phyloP scores from a whole-genome alignment of 92 coral and sea anemone species.

The Muricea muricata region DNA sequence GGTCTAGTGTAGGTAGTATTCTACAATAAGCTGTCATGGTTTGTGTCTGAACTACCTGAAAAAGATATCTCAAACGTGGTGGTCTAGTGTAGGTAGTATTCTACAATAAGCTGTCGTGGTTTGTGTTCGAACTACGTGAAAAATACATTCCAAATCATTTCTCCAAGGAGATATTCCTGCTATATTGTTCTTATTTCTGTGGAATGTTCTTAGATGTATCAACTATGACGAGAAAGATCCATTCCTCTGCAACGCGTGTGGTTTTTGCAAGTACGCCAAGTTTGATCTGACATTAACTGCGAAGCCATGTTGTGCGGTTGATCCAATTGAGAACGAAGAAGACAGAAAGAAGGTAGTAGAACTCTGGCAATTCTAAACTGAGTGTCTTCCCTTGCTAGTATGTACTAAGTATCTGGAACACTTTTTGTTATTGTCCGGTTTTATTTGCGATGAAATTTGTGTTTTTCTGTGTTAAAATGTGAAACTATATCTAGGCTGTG shows the following conservation, averaged over 20 bases:
- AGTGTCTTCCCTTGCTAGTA: no score
- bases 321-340: conserved; percentile 97
- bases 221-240: conserved; percentile 99
- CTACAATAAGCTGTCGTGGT: no score
- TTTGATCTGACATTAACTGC: conserved; percentile 98
- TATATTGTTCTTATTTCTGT: neutral
- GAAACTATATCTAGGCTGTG: no score
- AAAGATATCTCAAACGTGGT: neutral
- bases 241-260: conserved; percentile 97
- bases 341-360: conserved; percentile 87
- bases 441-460: no score
- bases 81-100: no score
- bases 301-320: conserved; percentile 97
- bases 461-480: no score
- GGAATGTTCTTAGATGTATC: conserved; percentile 71
- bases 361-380: neutral
- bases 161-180: neutral
- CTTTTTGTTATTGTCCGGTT: no score
- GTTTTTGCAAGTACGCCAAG: conserved; percentile 99
- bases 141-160: no score
- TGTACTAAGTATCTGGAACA: neutral
- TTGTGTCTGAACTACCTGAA: neutral
- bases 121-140: neutral
- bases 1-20: no score
- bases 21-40: no score